A percentile compares a stretch with the other conserved stretches of the same genome.
These are phyloP conservation scores for Polydrusus pterygomalis DNA, from an alignment of 2,888 invertebrate genomes.

Conservation along the genomic window DNA sequence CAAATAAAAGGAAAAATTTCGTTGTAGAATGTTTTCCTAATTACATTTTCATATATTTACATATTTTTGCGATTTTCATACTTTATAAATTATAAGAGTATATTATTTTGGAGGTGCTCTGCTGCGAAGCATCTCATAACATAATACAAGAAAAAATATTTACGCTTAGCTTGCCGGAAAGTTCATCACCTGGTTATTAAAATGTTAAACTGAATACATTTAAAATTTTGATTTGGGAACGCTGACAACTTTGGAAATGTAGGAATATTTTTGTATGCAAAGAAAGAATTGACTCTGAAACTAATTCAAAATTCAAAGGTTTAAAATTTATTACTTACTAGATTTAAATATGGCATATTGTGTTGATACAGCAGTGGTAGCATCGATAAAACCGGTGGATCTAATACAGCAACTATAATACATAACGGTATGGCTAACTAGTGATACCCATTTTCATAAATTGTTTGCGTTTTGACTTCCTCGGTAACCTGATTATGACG, in stretches of 20 bases:
- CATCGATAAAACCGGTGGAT: too few species aligned
- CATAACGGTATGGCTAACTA: too few species aligned
- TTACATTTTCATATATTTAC: conserved; percentile 43
- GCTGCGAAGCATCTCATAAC: neutral
- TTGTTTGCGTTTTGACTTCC: too few species aligned
- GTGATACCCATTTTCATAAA: too few species aligned
- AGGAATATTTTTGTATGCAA: too few species aligned
- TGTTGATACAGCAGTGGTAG: neutral
- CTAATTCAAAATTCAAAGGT: too few species aligned
- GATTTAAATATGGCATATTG: neutral
- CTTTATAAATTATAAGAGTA: conserved; percentile 14
- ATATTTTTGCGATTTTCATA: conserved; percentile 33
- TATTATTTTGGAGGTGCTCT: conserved; percentile 8
- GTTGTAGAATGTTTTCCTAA: conserved; percentile 34
- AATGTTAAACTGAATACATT: conserved; percentile 1
- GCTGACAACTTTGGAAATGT: neutral
- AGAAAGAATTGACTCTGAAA: too few species aligned
- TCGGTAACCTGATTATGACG: too few species aligned
- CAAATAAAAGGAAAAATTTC: conserved; percentile 16
- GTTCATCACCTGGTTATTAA: conserved; percentile 9
- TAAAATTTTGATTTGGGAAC: neutral
- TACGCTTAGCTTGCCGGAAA: conserved; percentile 5
- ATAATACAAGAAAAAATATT: conserved; percentile 14
- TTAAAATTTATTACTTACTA: neutral
- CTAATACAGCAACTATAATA: too few species aligned